phyloP scores from a whole-genome alignment of 2,888 invertebrate genomes.

The Patella caerulea region DNA sequence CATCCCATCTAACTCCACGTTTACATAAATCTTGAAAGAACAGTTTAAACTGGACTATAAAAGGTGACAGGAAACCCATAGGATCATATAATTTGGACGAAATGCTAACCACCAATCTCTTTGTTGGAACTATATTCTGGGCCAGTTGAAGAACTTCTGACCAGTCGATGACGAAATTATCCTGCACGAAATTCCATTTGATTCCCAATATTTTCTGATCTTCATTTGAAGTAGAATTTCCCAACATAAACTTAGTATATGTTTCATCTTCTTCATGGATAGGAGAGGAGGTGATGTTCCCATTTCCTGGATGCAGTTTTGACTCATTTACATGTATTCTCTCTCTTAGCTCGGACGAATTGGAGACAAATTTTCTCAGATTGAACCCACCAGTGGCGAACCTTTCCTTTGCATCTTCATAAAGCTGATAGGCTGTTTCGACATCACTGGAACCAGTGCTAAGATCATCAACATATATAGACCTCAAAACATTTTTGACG shows the following conservation, averaged over 20 bases:
- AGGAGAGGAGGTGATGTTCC: neutral
- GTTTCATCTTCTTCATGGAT: neutral
- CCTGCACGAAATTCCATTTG: neutral
- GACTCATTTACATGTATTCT: neutral
- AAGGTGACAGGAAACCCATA: neutral
- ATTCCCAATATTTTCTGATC: neutral
- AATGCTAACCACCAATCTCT: neutral
- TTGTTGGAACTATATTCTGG: neutral
- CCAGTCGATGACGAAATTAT: neutral
- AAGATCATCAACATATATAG: neutral
- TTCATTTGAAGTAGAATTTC: neutral
- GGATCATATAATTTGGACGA: neutral
- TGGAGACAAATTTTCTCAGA: neutral
- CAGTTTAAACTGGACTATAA: neutral
- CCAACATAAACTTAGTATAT: neutral
- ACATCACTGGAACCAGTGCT: neutral
- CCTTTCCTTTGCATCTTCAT: neutral
- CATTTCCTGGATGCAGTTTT: neutral
- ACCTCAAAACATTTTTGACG: neutral
- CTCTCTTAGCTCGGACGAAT: neutral
- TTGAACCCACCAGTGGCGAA: constrained; percentile 1
- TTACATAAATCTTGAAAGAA: neutral
- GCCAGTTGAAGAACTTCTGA: neutral
- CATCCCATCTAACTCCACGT: neutral
- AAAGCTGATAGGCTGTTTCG: neutral